Percentiles rank a stretch among this genome's conserved stretches.
These are phyloP conservation scores for Saccopteryx leptura DNA, from an alignment of 2,113 vertebrate species.

Conservation along the genomic window DNA sequence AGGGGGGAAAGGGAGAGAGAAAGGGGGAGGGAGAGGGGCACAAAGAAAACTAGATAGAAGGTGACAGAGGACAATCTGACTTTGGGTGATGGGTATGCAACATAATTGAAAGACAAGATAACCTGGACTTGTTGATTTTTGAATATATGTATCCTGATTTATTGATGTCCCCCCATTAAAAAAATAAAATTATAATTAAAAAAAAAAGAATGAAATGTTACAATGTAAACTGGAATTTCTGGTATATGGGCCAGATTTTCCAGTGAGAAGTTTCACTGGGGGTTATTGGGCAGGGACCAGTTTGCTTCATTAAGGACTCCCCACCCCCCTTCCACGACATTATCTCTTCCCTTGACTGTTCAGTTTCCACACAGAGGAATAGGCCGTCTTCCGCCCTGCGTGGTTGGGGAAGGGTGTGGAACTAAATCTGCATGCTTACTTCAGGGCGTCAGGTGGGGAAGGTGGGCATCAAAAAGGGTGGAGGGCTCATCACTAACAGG, in stretches of 20 bases:
- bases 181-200: too few relatives aligned
- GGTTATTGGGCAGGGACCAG: background rate
- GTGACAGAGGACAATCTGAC: too few relatives aligned
- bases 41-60: too few relatives aligned
- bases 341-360: background rate
- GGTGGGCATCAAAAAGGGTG: too few relatives aligned
- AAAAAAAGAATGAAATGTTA: background rate
- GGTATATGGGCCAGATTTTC: background rate
- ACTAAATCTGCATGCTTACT: background rate
- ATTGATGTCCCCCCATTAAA: too few relatives aligned
- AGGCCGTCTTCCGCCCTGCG: background rate
- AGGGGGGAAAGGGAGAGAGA: too few relatives aligned
- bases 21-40: too few relatives aligned
- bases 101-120: too few relatives aligned
- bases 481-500: background rate
- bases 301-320: background rate
- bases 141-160: too few relatives aligned
- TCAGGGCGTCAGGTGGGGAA: background rate
- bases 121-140: too few relatives aligned
- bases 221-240: background rate
- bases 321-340: rapidly evolving
- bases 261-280: background rate
- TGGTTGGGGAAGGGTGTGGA: background rate
- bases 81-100: too few relatives aligned
- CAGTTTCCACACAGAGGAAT: background rate